These are phyloP conservation scores for Andrena hattorfiana DNA, from an alignment of 2,888 invertebrate species.

Conservation along the genomic window DNA sequence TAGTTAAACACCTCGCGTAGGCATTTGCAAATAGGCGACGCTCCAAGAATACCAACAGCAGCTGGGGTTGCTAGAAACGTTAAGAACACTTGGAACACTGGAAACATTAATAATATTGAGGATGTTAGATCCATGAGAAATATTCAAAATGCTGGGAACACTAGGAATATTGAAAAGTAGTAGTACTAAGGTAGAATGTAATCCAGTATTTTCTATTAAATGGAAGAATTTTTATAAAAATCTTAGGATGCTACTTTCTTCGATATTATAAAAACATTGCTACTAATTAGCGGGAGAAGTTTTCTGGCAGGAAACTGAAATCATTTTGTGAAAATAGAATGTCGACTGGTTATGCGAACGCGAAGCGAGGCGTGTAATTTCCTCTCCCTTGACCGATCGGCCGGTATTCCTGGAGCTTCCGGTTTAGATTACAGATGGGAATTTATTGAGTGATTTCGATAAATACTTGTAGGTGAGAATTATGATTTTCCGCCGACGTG, in stretches of 20 bases:
- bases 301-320: conserved; percentile 9
- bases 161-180: not conserved
- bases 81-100: not conserved
- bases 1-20: conserved; percentile 8
- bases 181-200: too few relatives aligned
- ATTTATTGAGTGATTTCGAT: conserved; percentile 38
- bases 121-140: not conserved
- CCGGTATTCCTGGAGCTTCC: conserved; percentile 28
- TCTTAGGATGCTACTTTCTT: not conserved
- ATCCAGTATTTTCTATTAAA: not conserved
- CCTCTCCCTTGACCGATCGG: conserved; percentile 15
- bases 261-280: too few relatives aligned
- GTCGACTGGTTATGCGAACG: conserved; percentile 14
- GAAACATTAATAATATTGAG: not conserved
- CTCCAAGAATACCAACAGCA: not conserved
- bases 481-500: conserved; percentile 29
- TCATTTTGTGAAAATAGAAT: conserved; percentile 5
- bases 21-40: not conserved
- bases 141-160: not conserved
- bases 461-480: conserved; percentile 32
- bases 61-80: not conserved
- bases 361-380: conserved; percentile 32
- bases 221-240: not conserved
- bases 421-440: conserved; percentile 25
- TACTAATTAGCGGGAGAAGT: not conserved